A percentile compares a stretch with the other conserved stretches of the same genome.
These are phyloP conservation scores for Lytechinus pictus DNA, from an alignment of 35 echinoderm and acorn worm genomes.

Conservation along the genomic window DNA sequence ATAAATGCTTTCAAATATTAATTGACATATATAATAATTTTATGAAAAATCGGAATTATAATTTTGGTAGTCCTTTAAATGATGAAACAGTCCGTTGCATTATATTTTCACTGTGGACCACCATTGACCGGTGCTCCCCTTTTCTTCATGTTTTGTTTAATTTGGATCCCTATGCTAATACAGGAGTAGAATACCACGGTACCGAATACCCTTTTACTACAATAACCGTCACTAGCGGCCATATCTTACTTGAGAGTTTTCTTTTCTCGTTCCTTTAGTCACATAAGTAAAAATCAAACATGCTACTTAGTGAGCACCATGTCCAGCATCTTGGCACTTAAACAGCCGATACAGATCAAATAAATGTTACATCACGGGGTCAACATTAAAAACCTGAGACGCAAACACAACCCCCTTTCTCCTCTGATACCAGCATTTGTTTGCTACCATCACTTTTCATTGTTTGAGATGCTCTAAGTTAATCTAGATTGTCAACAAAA, in stretches of 20 bases:
- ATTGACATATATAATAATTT: too few relatives aligned
- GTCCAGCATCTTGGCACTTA: conserved; percentile 11
- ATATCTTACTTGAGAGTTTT: neutral
- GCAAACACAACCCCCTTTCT: neutral
- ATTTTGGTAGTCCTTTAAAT: too few relatives aligned
- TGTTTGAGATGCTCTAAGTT: conserved; percentile 28
- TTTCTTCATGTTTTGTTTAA: neutral
- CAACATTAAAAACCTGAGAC: conserved; percentile 18
- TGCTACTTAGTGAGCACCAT: neutral
- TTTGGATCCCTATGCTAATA: neutral
- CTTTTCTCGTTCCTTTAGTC: neutral
- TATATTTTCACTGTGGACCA: neutral
- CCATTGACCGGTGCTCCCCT: neutral
- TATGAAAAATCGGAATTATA: too few relatives aligned
- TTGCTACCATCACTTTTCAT: conserved; percentile 46
- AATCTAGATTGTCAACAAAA: neutral
- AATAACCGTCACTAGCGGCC: neutral
- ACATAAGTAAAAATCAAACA: conserved; percentile 6
- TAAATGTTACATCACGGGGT: conserved; percentile 52
- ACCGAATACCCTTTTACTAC: neutral
- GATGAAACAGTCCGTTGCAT: neutral
- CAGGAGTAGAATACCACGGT: neutral
- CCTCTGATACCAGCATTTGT: neutral
- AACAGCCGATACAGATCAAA: conserved; percentile 39
- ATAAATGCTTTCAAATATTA: too few relatives aligned